Base-by-base conservation (phyloP, 2,888 invertebrate genomes). In the Leptinotarsa rubiginosa region DNA sequence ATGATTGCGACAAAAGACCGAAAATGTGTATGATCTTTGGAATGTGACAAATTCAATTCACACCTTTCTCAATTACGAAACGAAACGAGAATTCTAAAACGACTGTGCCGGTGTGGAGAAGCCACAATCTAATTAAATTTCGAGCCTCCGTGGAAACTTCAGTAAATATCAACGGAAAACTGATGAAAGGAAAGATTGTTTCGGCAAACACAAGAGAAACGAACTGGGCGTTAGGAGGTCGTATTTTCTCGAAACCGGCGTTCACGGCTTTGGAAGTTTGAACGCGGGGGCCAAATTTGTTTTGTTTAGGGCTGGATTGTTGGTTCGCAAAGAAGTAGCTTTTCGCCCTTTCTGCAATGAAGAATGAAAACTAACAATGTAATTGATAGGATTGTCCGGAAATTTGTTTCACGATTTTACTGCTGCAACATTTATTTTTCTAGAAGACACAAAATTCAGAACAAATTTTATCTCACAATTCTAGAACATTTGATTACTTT, bases 81-180 rank as follows among this genome's bases (percentile, higher is more conserved):
- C 22, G 12, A 41, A 62, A 31, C 41, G 62, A 31, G 25, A 3
- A 41, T 62, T 31, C 25, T 18, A n/a, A n/a, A 62, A 7, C n/a
- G 41, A 22, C 22, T 62, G 41, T 71, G 31, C 22, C 16, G 20
- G 47, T 31, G 15, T 15, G 22, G 64, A 71, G 49, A 15, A 52
- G 31, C 65, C 70, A 70, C 49, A 18, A 7, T 65, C 47, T 65
- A 65, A 71, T 54, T 59, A 31, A 52, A 71, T 47, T 65, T 54
- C n/a, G 50, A 31, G 50, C 22, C 47, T 15, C 52, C 41, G 47
- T 31, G 70, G 47, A 65, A 70, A 31, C 50, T 54, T 47, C 16
- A 22, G 70, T 65, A 47, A 71, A 71, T 71, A 71, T 71, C 52
- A 65, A 65, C 25, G 71, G 54, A 47, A 54, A 54, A 50, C 54